Percentiles rank a stretch among this genome's conserved stretches.
phyloP scores from a whole-genome alignment of 2,888 invertebrate genomes.

The Chrysina gloriosa region DNA sequence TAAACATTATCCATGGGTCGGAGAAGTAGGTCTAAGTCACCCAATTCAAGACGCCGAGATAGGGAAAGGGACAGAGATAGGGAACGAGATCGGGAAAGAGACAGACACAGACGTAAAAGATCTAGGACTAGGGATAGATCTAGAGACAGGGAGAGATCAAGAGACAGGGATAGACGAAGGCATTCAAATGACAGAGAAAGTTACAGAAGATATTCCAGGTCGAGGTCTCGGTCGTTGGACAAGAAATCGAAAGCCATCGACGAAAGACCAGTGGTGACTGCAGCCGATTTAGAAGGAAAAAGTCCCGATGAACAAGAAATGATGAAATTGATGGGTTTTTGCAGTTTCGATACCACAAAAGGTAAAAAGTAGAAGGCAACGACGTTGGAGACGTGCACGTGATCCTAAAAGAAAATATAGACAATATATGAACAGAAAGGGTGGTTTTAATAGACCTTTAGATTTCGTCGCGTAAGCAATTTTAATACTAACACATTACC shows the following conservation, averaged over 20 bases:
- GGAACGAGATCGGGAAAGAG: slow-evolving; percentile 63
- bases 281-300: slow-evolving; percentile 91
- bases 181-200: slow-evolving; percentile 63
- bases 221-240: slow-evolving; percentile 57
- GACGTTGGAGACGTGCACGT: slow-evolving; percentile 96
- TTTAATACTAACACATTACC: slow-evolving; percentile 32
- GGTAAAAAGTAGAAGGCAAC: slow-evolving; percentile 96
- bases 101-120: slow-evolving; percentile 63
- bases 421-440: slow-evolving; percentile 99
- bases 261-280: slow-evolving; percentile 77
- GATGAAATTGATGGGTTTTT: slow-evolving; percentile 97
- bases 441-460: slow-evolving; percentile 97
- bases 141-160: slow-evolving; percentile 64
- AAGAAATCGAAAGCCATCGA: slow-evolving; percentile 56
- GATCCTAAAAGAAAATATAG: slow-evolving; percentile 94
- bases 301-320: slow-evolving; percentile 93
- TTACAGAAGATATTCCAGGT: slow-evolving; percentile 62
- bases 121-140: slow-evolving; percentile 63
- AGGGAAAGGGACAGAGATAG: slow-evolving; percentile 66
- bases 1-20: slow-evolving; percentile 65
- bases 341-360: slow-evolving; percentile 95
- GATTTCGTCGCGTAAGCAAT: slow-evolving; percentile 87
- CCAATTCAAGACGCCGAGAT: slow-evolving; percentile 67
- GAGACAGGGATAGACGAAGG: slow-evolving; percentile 59
- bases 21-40: slow-evolving; percentile 66